Evolutionary conservation across 2,888 invertebrate genomes (phyloP), one percentile per base, ranked within the genome.

Genomic region (Chrysomela aeneicollis): DNA sequence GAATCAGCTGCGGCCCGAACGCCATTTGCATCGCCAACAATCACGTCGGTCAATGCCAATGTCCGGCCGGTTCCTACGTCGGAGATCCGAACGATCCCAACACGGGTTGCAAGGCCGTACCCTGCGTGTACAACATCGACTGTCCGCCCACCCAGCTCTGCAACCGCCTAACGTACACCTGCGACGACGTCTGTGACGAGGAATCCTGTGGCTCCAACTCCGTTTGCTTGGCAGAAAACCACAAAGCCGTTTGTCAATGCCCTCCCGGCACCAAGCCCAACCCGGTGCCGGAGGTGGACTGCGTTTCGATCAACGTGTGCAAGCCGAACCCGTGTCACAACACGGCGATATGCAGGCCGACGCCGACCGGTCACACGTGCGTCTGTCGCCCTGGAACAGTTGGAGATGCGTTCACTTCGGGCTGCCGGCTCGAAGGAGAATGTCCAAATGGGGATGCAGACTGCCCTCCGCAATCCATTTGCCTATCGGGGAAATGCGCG

Each of bases 21-120:
- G 94, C 96, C 6, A 86, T 95, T 17, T 96, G 96, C 78, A 87
- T 94, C 8, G 92, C 93, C 1, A 94, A 95, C 76, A 95, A 95
- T 77, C 95, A 96, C 79, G 91, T 91, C 12, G 92, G 94, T 0
- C 91, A 93, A 80, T 96, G 96, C 77, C 92, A 94, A 75, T 96
- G 96, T 78, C 95, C 95, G 17, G 90, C 92, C 6, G 95, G 95
- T 17, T 89, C 92, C 0, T 95, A 89, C 79, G 90, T 92, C 9
- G 95, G 95, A 2, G 91, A 95, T 84, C 94, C 95, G 0, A 90
- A 91, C 77, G 93, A 94, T 79, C 82, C 88, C 1, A 84, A 86
- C 64, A 86, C 86, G 64, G 94, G 94, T 59, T 93, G 94, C 77
- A 87, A 89, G 82, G 86, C 89, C 61, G 93, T 94, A 5, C 92